Conservation (phyloP, 2,113 vertebrate genomes). For the Chinchilla lanigera region DNA sequence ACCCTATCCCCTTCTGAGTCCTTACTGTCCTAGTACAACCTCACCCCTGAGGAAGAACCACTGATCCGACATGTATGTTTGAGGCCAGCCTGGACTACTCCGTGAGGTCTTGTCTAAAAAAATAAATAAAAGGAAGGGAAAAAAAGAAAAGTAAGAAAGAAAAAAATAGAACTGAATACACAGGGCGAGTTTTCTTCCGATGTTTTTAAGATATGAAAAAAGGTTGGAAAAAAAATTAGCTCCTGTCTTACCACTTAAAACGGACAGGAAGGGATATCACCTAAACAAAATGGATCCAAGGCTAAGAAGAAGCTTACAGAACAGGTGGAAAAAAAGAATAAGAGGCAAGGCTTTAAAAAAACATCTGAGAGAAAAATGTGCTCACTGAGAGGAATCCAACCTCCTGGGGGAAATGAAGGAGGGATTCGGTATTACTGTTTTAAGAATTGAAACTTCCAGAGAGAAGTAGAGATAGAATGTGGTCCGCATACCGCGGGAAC, state of each 20-base stretch:
- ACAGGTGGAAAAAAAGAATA: not conserved
- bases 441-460: slow-evolving; percentile 82
- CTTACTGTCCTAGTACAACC: not conserved
- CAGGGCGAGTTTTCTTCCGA: not conserved
- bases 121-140: not conserved
- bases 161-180: not conserved
- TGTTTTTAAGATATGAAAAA: slow-evolving; percentile 27
- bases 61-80: not conserved
- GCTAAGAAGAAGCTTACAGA: not conserved
- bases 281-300: not conserved
- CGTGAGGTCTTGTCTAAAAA: not conserved
- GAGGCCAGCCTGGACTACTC: not conserved
- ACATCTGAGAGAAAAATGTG: slow-evolving; percentile 50
- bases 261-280: not conserved
- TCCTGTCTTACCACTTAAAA: not conserved
- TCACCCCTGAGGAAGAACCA: not conserved
- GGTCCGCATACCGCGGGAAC: slow-evolving; percentile 58
- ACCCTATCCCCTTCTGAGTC: not conserved
- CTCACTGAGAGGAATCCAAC: slow-evolving; percentile 68
- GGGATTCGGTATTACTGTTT: slow-evolving; percentile 78
- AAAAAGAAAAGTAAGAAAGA: not conserved
- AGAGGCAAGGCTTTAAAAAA: not conserved
- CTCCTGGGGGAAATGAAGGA: slow-evolving; percentile 67
- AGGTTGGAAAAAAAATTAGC: not conserved
- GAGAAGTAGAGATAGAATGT: slow-evolving; percentile 77